phyloP scores from a whole-genome alignment of 2,888 invertebrate species.

The Kryphioiulus occultus region DNA sequence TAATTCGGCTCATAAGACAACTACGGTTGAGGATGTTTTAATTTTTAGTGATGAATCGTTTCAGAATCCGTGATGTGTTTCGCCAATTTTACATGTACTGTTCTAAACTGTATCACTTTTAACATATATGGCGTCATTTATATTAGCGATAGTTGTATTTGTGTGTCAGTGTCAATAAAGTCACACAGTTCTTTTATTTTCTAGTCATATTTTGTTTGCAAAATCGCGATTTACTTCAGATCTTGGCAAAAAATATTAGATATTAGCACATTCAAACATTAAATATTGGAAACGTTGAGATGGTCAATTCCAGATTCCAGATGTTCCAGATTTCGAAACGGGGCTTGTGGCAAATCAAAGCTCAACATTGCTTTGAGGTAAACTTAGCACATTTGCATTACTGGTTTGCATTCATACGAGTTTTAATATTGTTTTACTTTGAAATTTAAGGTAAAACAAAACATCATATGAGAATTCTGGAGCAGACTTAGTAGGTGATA shows the following conservation, averaged over 20 bases:
- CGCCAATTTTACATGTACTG: background rate
- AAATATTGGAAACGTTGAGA: background rate
- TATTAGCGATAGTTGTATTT: background rate
- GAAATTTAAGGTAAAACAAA: no score
- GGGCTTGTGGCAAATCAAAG: background rate
- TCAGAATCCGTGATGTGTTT: background rate
- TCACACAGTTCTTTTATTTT: background rate
- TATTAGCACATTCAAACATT: background rate
- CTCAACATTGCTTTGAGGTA: background rate
- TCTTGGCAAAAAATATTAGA: no score
- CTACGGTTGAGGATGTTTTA: background rate
- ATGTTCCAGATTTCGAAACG: background rate
- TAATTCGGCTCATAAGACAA: conserved; percentile 59
- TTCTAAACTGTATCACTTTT: background rate
- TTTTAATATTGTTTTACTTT: no score
- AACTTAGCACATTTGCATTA: background rate
- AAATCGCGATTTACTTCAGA: background rate
- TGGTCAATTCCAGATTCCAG: background rate
- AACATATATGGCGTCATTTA: background rate
- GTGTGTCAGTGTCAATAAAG: background rate
- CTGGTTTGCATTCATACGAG: no score
- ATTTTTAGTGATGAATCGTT: background rate
- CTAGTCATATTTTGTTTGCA: background rate
- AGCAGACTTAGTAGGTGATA: no score
- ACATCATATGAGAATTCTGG: no score